Percentiles rank a stretch among this genome's conserved stretches.
phyloP scores from a whole-genome alignment of 2,113 vertebrate genomes.

The Myrmophylax atrothorax region DNA sequence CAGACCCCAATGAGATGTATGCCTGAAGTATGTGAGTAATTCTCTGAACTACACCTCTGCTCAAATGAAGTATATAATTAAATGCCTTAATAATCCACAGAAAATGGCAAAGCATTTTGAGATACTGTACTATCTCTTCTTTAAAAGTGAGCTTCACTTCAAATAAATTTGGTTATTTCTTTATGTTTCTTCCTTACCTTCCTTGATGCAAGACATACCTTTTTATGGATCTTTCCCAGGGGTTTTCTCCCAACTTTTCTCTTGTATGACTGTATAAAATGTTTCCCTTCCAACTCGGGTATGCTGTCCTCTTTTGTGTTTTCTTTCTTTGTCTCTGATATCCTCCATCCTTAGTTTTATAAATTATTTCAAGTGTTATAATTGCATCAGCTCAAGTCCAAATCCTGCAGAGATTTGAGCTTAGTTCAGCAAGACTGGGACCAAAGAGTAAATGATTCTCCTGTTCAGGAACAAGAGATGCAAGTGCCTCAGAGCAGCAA shows the following conservation, averaged over 20 bases:
- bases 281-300: background rate
- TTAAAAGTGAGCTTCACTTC: background rate
- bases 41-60: background rate
- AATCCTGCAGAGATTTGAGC: background rate
- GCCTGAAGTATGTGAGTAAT: background rate
- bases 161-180: background rate
- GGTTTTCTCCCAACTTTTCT: background rate
- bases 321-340: background rate
- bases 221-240: background rate
- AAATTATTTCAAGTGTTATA: background rate
- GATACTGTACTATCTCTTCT: background rate
- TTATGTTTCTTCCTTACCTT: background rate
- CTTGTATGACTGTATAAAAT: background rate
- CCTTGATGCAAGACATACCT: background rate
- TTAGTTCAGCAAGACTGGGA: background rate
- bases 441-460: background rate
- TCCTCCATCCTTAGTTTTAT: background rate
- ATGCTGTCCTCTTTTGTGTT: background rate
- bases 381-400: background rate
- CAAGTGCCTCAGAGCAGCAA: background rate
- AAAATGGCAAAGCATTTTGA: background rate
- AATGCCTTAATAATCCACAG: background rate
- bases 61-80: background rate
- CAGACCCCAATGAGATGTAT: background rate
- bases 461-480: background rate